These are phyloP conservation scores for Mesitornis unicolor DNA, from an alignment of 2,113 vertebrate genomes.

Conservation along the genomic window DNA sequence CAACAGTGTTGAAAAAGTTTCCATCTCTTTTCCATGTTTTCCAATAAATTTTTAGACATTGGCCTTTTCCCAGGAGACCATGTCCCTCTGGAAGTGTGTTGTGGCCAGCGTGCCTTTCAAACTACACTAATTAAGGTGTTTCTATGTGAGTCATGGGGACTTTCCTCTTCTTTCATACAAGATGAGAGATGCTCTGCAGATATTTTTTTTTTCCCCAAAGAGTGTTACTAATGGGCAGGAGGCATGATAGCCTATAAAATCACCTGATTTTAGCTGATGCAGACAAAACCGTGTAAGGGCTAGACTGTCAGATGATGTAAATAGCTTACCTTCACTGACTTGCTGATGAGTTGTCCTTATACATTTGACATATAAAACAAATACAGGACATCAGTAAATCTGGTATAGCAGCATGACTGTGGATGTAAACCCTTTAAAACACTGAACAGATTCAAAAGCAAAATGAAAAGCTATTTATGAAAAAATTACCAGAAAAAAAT, in stretches of 20 bases:
- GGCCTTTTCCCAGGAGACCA: slow-evolving; percentile 19
- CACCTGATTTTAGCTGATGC: neutral
- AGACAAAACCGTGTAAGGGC: neutral
- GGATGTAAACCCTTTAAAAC: neutral
- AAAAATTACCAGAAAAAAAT: neutral
- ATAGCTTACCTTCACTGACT: neutral
- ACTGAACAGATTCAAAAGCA: neutral
- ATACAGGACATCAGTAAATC: neutral
- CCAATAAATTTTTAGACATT: neutral
- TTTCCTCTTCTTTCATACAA: slow-evolving; percentile 58
- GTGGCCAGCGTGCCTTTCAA: slow-evolving; percentile 3
- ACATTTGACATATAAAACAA: neutral
- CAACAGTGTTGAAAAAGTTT: neutral
- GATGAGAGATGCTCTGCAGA: neutral
- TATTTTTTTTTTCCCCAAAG: too few species aligned
- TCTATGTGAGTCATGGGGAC: slow-evolving; percentile 51
- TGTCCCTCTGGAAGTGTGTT: neutral
- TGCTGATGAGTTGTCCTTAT: neutral
- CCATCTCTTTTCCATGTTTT: neutral
- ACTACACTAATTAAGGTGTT: slow-evolving; percentile 31
- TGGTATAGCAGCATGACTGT: neutral
- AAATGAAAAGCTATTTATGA: neutral
- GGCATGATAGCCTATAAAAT: neutral
- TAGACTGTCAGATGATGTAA: neutral
- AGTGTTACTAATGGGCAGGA: neutral